phyloP scores from a whole-genome alignment of 1,140 invertebrate species.

The Trichogramma pretiosum region DNA sequence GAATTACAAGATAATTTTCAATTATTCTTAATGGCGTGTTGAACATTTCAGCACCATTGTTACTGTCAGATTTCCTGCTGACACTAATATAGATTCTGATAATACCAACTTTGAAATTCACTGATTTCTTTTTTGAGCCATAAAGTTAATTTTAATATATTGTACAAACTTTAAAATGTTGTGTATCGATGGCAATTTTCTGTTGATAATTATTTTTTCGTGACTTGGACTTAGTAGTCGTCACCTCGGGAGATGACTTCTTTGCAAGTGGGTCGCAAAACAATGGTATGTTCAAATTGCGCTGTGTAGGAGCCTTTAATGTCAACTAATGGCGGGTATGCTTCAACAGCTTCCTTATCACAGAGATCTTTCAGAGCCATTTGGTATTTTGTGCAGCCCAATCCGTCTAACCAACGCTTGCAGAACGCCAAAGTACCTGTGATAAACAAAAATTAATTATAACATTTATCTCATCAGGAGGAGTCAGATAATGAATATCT shows the following conservation, averaged over 20 bases:
- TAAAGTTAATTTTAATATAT: background rate
- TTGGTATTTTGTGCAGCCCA: constrained; percentile 94
- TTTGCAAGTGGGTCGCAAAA: constrained; percentile 96
- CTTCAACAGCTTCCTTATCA: constrained; percentile 90
- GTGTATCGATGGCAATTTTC: no score
- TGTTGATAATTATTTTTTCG: constrained; percentile 13
- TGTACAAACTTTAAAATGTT: no score
- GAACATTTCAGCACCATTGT: no score
- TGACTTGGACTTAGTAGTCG: constrained; percentile 67
- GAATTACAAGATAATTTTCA: no score
- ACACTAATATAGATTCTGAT: constrained; percentile 7
- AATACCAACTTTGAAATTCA: background rate
- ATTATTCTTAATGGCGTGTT: no score
- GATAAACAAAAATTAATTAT: constrained; percentile 11
- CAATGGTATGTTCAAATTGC: constrained; percentile 98
- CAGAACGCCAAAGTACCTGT: constrained; percentile 92
- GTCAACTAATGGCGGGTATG: constrained; percentile 97
- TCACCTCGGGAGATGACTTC: constrained; percentile 93
- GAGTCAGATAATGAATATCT: background rate
- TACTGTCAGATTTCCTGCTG: constrained; percentile 10
- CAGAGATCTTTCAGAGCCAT: constrained; percentile 98
- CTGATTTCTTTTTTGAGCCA: background rate
- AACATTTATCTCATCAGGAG: constrained; percentile 8
- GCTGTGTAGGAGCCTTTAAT: constrained; percentile 97
- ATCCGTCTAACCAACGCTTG: constrained; percentile 94